phyloP scores from a whole-genome alignment of 2,797 vertebrate genomes.

The Dendrocincla tyrannina region DNA sequence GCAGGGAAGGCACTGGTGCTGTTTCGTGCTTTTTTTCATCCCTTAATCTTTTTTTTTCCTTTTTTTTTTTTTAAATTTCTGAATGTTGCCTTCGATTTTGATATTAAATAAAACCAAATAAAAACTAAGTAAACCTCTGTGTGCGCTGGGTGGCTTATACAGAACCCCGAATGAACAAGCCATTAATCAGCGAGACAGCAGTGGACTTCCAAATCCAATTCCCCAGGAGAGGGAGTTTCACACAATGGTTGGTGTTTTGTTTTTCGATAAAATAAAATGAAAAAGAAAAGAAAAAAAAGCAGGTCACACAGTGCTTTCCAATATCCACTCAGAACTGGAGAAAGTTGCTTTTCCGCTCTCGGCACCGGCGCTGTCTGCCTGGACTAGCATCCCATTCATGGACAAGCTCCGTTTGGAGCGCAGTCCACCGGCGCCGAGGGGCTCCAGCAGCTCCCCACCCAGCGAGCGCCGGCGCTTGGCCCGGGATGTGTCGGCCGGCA shows the following conservation, averaged over 20 bases:
- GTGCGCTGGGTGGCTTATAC: conserved; percentile 51
- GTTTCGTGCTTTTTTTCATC: conserved; percentile 71
- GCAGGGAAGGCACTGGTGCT: conserved; percentile 87
- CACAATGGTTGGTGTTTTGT: conserved; percentile 43
- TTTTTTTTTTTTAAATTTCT: not conserved
- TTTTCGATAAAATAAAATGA: conserved; percentile 51
- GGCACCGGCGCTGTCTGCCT: conserved; percentile 74
- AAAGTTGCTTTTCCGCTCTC: conserved; percentile 81
- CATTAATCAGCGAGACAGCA: conserved; percentile 76
- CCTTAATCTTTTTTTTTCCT: not conserved
- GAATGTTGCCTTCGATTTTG: conserved; percentile 46
- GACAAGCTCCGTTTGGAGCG: conserved; percentile 90
- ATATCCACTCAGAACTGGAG: conserved; percentile 91
- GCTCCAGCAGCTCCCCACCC: conserved; percentile 83
- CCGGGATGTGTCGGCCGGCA: conserved; percentile 82
- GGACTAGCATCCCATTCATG: conserved; percentile 88
- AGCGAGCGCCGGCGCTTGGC: conserved; percentile 88
- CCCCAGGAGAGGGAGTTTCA: conserved; percentile 74
- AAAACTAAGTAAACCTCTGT: not conserved
- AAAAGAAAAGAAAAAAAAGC: conserved; percentile 26
- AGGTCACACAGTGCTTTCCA: conserved; percentile 91
- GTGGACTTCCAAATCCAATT: conserved; percentile 74
- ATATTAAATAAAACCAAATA: conserved; percentile 25
- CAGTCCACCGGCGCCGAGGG: conserved; percentile 73
- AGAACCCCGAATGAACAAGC: conserved; percentile 68